Percentiles rank a stretch among this genome's conserved stretches.
phyloP scores from a whole-genome alignment of 2,797 vertebrate genomes.

The Crenichthys baileyi region DNA sequence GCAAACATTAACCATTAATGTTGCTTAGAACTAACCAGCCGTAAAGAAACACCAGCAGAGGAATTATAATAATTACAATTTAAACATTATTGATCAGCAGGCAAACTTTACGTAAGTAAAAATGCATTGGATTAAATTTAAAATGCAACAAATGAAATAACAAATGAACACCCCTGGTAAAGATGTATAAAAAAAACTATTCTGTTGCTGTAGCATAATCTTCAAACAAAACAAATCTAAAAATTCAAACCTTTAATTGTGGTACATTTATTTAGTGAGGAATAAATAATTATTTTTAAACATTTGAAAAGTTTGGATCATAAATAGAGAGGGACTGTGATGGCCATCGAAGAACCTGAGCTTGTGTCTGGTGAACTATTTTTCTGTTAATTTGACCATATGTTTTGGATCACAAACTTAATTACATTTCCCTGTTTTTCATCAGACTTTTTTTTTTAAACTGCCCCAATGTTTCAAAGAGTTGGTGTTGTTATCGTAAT shows the following conservation, averaged over 20 bases:
- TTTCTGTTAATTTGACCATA: too few species aligned
- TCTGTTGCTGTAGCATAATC: neutral
- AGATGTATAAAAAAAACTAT: neutral
- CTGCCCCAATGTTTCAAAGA: too few species aligned
- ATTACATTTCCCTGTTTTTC: too few species aligned
- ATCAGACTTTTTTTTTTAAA: too few species aligned
- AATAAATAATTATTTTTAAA: neutral
- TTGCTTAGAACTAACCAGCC: constrained; percentile 22
- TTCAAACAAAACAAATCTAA: neutral
- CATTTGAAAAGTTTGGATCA: neutral
- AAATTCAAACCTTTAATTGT: neutral
- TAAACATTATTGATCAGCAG: constrained; percentile 37
- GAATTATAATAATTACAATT: neutral
- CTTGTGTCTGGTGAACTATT: too few species aligned
- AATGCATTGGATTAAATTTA: neutral
- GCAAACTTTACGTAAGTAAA: constrained; percentile 27
- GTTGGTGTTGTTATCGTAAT: too few species aligned
- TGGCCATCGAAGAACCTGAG: too few species aligned
- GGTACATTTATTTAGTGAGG: neutral
- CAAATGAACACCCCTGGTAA: neutral
- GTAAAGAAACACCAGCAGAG: constrained; percentile 3
- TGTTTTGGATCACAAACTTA: too few species aligned
- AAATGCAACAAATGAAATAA: neutral
- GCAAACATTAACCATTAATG: constrained; percentile 20
- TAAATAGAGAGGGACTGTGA: neutral